These are phyloP conservation scores for Pollenia labialis DNA, from an alignment of 2,888 invertebrate genomes.

Conservation along the genomic window DNA sequence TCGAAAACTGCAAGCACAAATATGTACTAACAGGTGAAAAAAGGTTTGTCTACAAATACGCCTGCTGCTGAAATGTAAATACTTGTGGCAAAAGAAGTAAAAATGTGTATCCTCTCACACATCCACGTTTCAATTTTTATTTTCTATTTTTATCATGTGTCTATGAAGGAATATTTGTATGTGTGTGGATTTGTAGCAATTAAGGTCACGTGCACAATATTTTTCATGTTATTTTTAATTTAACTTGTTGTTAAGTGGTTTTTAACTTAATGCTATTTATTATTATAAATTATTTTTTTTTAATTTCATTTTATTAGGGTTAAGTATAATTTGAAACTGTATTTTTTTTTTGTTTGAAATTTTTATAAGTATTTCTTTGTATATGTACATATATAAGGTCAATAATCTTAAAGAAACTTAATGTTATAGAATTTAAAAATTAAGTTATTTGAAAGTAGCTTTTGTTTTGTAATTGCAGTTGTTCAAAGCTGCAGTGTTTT, in stretches of 20 bases:
- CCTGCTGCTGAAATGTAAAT: conserved; percentile 48
- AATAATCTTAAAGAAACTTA: background rate
- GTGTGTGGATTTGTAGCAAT: conserved; percentile 44
- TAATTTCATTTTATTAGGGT: conserved; percentile 45
- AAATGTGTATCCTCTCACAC: conserved; percentile 13
- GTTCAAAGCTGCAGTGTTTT: too few species aligned
- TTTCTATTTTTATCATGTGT: background rate
- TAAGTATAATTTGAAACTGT: conserved; percentile 29
- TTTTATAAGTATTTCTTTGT: background rate
- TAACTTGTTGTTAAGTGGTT: conserved; percentile 45
- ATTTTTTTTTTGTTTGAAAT: background rate
- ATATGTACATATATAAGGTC: background rate
- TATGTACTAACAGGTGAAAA: conserved; percentile 27
- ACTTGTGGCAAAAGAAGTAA: conserved; percentile 43
- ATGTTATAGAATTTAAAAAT: background rate
- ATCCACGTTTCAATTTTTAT: conserved; percentile 6
- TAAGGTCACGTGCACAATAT: conserved; percentile 64
- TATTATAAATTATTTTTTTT: conserved; percentile 9
- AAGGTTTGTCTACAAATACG: conserved; percentile 32
- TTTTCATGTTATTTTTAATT: conserved; percentile 51
- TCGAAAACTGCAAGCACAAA: background rate
- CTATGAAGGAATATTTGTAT: background rate
- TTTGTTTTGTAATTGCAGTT: too few species aligned
- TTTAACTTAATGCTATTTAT: conserved; percentile 39
- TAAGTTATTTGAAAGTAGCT: background rate